phyloP scores from a whole-genome alignment of 2,113 vertebrate genomes.

The Jaculus jaculus region DNA sequence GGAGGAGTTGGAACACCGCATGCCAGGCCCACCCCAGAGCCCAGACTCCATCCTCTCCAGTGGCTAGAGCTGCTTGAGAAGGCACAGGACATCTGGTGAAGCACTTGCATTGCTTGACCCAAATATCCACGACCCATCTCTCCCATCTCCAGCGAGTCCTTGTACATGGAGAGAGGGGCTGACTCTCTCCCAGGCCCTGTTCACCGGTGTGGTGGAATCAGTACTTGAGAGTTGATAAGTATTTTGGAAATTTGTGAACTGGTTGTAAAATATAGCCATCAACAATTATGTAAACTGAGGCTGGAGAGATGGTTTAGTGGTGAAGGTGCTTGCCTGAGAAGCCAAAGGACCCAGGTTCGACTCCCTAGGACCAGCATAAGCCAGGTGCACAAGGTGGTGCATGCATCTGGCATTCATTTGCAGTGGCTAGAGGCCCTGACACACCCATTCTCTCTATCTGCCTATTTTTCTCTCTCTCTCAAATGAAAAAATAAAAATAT shows the following conservation, averaged over 20 bases:
- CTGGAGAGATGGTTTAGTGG: not conserved
- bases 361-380: too few relatives aligned
- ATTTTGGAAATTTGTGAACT: slow-evolving; percentile 29
- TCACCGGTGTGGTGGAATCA: not conserved
- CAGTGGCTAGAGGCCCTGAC: too few relatives aligned
- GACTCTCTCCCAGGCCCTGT: not conserved
- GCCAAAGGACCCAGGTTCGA: not conserved
- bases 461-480: not conserved
- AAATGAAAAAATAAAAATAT: too few relatives aligned
- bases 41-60: not conserved
- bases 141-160: not conserved
- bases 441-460: too few relatives aligned
- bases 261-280: not conserved
- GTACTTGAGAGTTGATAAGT: not conserved
- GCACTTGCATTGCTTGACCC: not conserved
- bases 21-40: not conserved
- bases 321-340: not conserved
- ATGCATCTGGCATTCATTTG: too few relatives aligned
- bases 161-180: not conserved
- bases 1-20: not conserved
- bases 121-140: not conserved
- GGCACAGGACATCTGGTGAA: not conserved
- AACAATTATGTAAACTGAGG: not conserved
- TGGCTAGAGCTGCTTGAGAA: not conserved
- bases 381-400: too few relatives aligned